Percentiles rank a stretch among this genome's conserved stretches.
phyloP scores from a whole-genome alignment of 2,888 invertebrate species.

The Ophioninae sp. region DNA sequence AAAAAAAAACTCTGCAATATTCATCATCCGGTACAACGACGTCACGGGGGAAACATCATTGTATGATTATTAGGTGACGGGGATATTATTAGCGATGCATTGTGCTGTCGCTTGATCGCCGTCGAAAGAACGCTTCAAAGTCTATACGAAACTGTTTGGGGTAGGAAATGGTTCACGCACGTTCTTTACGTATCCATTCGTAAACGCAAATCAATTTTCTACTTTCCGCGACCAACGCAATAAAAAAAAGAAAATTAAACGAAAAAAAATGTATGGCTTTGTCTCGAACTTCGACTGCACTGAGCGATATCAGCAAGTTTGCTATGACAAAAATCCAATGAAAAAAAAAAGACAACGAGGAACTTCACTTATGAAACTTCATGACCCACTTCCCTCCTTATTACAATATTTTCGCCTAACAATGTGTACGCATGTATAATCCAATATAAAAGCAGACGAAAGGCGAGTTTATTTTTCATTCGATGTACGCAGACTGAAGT shows the following conservation, averaged over 20 bases:
- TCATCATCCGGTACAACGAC: constrained; percentile 34
- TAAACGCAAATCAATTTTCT: neutral
- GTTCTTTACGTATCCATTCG: neutral
- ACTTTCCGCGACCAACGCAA: neutral
- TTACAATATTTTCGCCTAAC: constrained; percentile 3
- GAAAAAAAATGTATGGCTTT: neutral
- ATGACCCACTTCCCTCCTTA: constrained; percentile 8
- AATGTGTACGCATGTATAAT: neutral
- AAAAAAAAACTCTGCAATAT: constrained; percentile 34
- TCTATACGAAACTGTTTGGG: neutral
- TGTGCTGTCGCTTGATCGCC: constrained; percentile 5
- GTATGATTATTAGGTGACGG: constrained; percentile 31
- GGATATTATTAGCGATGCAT: constrained; percentile 20
- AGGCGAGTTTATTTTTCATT: neutral
- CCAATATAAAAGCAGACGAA: neutral
- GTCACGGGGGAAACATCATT: constrained; percentile 28
- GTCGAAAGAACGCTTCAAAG: neutral
- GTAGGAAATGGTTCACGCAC: neutral
- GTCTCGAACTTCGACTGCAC: neutral
- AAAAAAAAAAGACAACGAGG: neutral
- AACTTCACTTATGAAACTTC: neutral
- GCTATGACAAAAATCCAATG: no score
- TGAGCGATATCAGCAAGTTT: neutral
- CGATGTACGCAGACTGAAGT: no score
- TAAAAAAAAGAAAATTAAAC: neutral